Evolutionary conservation across 2,888 invertebrate genomes (phyloP).

Genomic region (Rhingia campestris): DNA sequence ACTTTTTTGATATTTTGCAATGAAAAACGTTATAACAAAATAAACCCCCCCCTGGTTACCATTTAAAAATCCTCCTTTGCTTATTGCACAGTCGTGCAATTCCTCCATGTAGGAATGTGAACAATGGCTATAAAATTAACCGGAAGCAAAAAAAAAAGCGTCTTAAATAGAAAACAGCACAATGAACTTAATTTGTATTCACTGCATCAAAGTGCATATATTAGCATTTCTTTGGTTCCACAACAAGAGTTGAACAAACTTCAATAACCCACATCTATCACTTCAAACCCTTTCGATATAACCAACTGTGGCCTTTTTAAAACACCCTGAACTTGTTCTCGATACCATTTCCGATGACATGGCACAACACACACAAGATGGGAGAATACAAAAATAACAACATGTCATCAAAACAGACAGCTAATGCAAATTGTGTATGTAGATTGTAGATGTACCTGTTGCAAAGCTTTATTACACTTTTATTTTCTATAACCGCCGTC

Average conservation of each 20-base stretch:
- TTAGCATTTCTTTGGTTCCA: not conserved
- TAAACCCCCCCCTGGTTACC: too few species aligned
- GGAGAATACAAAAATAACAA: constrained; percentile 33
- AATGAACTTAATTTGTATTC: constrained; percentile 2
- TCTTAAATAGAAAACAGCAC: not conserved
- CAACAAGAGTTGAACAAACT: too few species aligned
- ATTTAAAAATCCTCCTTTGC: too few species aligned
- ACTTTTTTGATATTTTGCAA: too few species aligned
- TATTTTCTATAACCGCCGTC: not conserved
- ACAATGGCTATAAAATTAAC: too few species aligned
- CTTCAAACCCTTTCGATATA: too few species aligned
- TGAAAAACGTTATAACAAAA: too few species aligned
- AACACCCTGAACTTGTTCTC: constrained; percentile 39
- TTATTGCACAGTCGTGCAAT: too few species aligned
- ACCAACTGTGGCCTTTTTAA: constrained; percentile 30
- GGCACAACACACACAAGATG: constrained; percentile 21
- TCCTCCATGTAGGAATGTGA: too few species aligned
- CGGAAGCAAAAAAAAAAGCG: not conserved
- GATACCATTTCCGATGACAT: constrained; percentile 5
- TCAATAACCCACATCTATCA: too few species aligned
- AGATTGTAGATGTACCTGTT: too few species aligned
- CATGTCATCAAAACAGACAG: constrained; percentile 41
- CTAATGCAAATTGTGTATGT: constrained; percentile 55
- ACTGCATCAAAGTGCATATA: not conserved
- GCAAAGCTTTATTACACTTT: not conserved